A percentile compares a stretch with the other conserved stretches of the same genome.
phyloP scores from a whole-genome alignment of 2,113 vertebrate genomes.

The Phycodurus eques region DNA sequence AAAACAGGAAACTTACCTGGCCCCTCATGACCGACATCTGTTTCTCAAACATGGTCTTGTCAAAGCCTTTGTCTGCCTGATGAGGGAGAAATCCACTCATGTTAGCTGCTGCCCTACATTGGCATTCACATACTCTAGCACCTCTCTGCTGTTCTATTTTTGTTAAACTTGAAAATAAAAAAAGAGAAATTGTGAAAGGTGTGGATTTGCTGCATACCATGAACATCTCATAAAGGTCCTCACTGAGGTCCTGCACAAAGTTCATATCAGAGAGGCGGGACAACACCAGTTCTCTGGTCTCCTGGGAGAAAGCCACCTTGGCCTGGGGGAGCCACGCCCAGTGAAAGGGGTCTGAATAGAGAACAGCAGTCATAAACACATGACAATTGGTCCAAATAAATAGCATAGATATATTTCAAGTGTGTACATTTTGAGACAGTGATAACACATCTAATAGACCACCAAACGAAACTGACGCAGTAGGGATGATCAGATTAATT shows the following conservation, averaged over 20 bases:
- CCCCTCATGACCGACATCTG: conserved; percentile 99
- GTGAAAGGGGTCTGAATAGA: conserved; percentile 86
- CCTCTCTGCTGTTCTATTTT: neutral
- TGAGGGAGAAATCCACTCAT: neutral
- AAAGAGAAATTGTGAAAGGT: neutral
- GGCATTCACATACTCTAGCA: neutral
- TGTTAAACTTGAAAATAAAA: neutral
- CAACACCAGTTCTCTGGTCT: conserved; percentile 87
- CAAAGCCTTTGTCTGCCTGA: conserved; percentile 90
- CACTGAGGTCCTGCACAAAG: conserved; percentile 97
- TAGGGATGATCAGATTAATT: no score
- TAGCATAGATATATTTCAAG: neutral
- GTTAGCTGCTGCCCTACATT: conserved; percentile 3
- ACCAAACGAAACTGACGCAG: no score
- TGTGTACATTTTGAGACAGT: neutral
- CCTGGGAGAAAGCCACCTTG: conserved; percentile 93
- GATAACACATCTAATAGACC: neutral
- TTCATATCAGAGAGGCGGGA: conserved; percentile 95
- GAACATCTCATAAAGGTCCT: conserved; percentile 96
- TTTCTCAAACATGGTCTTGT: conserved; percentile 92
- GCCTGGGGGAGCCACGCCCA: conserved; percentile 98
- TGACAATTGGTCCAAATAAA: neutral
- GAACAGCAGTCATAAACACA: neutral
- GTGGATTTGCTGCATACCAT: conserved; percentile 71
- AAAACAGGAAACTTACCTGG: conserved; percentile 79